These are phyloP conservation scores for Caenorhabditis sp. DNA, from an alignment of 2,888 invertebrate genomes.

Conservation along the genomic window DNA sequence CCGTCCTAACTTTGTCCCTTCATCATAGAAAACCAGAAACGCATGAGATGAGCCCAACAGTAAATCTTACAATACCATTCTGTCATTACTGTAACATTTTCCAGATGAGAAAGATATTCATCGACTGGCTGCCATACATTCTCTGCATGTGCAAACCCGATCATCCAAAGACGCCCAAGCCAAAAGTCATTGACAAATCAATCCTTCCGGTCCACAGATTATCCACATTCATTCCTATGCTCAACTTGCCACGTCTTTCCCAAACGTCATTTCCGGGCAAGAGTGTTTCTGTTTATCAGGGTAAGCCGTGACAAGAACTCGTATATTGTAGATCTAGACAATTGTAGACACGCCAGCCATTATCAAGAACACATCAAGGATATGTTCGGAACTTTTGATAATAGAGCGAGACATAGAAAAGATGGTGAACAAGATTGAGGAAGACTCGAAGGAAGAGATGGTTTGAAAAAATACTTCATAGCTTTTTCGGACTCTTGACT, in stretches of 20 bases:
- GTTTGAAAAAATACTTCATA: conserved; percentile 14
- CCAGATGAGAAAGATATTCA: conserved; percentile 66
- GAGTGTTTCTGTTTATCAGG: conserved; percentile 14
- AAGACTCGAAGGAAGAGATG: conserved; percentile 60
- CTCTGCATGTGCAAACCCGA: conserved; percentile 65
- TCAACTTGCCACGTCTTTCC: conserved; percentile 47
- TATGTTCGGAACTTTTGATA: conserved; percentile 53
- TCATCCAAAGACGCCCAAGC: conserved; percentile 67
- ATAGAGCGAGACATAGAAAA: conserved; percentile 56
- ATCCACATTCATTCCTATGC: conserved; percentile 62
- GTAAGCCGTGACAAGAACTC: neutral
- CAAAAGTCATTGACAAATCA: conserved; percentile 63
- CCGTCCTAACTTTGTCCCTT: conserved; percentile 63
- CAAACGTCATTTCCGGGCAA: conserved; percentile 36
- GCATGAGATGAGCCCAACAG: conserved; percentile 58
- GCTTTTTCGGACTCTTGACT: neutral
- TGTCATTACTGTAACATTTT: neutral
- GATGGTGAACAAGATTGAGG: conserved; percentile 59
- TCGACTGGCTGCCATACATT: conserved; percentile 66
- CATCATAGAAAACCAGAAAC: conserved; percentile 64
- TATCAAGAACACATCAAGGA: conserved; percentile 50
- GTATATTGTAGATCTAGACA: neutral
- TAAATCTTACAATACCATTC: neutral
- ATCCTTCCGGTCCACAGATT: conserved; percentile 62
- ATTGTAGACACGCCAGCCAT: conserved; percentile 27